A percentile compares a stretch with the other conserved stretches of the same genome.
Conservation (phyloP, 2,888 invertebrate species). For the Drosophila subsilvestris region DNA sequence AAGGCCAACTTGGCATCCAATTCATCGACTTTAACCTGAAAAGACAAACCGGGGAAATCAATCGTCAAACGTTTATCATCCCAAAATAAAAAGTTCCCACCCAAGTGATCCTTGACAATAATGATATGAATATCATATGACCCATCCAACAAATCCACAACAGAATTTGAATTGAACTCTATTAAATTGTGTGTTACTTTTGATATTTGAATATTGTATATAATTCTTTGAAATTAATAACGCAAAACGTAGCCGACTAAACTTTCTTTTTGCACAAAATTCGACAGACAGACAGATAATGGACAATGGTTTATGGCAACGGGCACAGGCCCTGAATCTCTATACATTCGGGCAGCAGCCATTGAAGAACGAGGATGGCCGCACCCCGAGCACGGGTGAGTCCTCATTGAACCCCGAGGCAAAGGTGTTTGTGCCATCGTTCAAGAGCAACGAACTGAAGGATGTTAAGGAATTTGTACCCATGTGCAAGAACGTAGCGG, state of each 20-base stretch:
- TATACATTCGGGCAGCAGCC: neutral
- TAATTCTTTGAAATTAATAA: constrained; percentile 6
- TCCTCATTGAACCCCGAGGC: neutral
- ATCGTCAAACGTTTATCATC: neutral
- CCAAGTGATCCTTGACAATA: neutral
- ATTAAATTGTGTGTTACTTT: constrained; percentile 39
- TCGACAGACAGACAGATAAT: neutral
- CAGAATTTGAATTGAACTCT: constrained; percentile 19
- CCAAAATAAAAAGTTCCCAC: neutral
- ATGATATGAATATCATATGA: neutral
- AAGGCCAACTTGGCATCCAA: constrained; percentile 94
- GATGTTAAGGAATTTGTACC: neutral
- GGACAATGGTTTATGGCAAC: constrained; percentile 1
- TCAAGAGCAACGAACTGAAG: constrained; percentile 16
- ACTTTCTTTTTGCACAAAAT: neutral
- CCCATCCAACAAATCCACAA: neutral
- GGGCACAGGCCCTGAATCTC: neutral
- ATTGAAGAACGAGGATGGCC: neutral
- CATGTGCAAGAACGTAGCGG: neutral
- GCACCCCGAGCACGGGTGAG: neutral
- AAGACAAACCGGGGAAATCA: constrained; percentile 8
- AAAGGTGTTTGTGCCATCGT: neutral
- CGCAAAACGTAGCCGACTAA: neutral
- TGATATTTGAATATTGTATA: neutral
- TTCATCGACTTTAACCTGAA: constrained; percentile 89